phyloP scores from a whole-genome alignment of 2,113 vertebrate genomes.

The Engystomops pustulosus region DNA sequence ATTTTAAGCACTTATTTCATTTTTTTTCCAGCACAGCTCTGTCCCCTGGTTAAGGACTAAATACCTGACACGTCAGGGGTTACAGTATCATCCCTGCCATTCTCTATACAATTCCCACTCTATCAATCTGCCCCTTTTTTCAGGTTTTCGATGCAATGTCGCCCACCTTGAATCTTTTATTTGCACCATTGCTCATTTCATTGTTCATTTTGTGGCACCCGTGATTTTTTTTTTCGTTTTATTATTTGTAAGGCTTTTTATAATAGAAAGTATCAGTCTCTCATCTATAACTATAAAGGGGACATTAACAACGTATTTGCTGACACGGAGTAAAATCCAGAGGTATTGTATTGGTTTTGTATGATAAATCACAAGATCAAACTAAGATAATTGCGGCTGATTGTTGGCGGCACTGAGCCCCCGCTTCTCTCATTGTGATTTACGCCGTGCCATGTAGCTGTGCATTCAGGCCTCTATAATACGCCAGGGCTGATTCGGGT shows the following conservation, averaged over 20 bases:
- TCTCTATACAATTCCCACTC: not conserved
- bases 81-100: not conserved
- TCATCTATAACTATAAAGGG: not conserved
- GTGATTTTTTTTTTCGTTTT: not conserved
- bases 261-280: conserved; percentile 1
- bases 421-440: not conserved
- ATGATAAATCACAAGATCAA: not conserved
- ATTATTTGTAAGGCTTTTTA: not conserved
- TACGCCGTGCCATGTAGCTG: not conserved
- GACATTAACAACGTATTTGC: not conserved
- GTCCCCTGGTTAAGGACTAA: not conserved
- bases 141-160: not conserved
- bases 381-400: not conserved
- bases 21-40: not conserved
- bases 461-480: conserved; percentile 14
- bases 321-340: not conserved
- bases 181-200: not conserved
- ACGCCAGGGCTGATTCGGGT: conserved; percentile 31
- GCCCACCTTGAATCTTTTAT: not conserved
- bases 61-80: not conserved
- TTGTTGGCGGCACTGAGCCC: too few species aligned
- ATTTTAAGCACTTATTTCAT: not conserved
- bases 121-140: not conserved
- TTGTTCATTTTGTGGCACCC: not conserved
- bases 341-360: not conserved